These are phyloP conservation scores for Pherbina coryleti DNA, from an alignment of 2,888 invertebrate genomes.

Conservation along the genomic window DNA sequence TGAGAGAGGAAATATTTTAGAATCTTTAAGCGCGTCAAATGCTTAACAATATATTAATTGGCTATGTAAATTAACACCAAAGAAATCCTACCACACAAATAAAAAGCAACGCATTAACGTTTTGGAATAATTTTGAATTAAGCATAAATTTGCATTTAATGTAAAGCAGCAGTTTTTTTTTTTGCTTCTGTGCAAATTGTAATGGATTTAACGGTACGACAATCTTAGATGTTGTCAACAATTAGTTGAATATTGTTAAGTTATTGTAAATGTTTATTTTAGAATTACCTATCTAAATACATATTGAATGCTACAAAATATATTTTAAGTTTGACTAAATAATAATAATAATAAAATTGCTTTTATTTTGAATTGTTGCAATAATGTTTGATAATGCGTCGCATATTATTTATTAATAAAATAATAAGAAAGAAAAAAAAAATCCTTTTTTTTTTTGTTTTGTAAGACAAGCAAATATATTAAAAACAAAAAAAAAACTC, in stretches of 20 bases:
- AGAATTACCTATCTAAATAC: conserved; percentile 34
- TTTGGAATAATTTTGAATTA: neutral
- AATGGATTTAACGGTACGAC: conserved; percentile 6
- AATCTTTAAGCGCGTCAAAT: too few species aligned
- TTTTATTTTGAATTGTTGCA: conserved; percentile 34
- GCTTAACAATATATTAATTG: too few species aligned
- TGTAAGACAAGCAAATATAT: conserved; percentile 38
- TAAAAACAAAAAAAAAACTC: conserved; percentile 42
- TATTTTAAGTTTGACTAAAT: conserved; percentile 1
- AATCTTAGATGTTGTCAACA: conserved; percentile 23
- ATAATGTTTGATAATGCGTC: conserved; percentile 22
- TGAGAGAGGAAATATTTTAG: too few species aligned
- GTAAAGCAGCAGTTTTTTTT: neutral
- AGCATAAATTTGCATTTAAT: neutral
- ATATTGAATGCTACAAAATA: conserved; percentile 26
- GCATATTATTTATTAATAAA: conserved; percentile 1
- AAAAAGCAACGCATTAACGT: neutral
- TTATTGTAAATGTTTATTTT: conserved; percentile 31
- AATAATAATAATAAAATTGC: conserved; percentile 36
- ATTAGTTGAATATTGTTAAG: conserved; percentile 29
- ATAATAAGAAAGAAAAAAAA: conserved; percentile 27
- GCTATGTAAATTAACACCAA: too few species aligned
- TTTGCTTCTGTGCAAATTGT: neutral
- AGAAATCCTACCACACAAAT: neutral
- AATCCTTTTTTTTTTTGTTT: conserved; percentile 34